phyloP scores from a whole-genome alignment of 1,140 invertebrate species.

The Dolichoris vasculosae region DNA sequence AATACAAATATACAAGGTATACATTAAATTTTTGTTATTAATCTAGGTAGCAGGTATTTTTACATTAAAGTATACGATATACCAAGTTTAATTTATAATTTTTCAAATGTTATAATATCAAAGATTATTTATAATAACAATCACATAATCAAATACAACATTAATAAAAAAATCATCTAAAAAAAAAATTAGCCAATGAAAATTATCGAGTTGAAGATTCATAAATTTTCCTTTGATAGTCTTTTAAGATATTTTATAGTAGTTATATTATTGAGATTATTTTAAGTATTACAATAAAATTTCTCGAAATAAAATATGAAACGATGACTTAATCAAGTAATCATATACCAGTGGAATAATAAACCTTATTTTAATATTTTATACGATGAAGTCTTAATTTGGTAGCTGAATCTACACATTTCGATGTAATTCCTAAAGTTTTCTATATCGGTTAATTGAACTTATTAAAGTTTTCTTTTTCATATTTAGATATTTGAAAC shows the following conservation, averaged over 20 bases:
- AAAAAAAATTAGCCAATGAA: too few species aligned
- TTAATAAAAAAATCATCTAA: too few species aligned
- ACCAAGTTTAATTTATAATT: too few species aligned
- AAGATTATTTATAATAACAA: too few species aligned
- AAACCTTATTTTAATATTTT: background rate
- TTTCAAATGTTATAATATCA: too few species aligned
- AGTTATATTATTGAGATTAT: background rate
- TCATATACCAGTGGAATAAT: background rate
- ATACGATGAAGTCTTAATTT: background rate
- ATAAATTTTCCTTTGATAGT: background rate
- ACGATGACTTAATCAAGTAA: background rate
- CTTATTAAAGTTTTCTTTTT: background rate
- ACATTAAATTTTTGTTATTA: too few species aligned
- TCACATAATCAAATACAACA: too few species aligned
- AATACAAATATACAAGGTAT: too few species aligned
- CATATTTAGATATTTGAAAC: too few species aligned
- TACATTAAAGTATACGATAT: too few species aligned
- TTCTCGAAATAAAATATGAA: background rate
- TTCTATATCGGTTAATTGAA: background rate
- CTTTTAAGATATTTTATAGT: background rate
- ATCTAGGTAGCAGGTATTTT: too few species aligned
- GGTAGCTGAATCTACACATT: background rate
- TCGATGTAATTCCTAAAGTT: background rate
- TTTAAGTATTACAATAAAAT: background rate
- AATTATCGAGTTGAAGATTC: too few species aligned